phyloP scores from a whole-genome alignment of 1,140 invertebrate genomes.

The Anastrepha ludens region DNA sequence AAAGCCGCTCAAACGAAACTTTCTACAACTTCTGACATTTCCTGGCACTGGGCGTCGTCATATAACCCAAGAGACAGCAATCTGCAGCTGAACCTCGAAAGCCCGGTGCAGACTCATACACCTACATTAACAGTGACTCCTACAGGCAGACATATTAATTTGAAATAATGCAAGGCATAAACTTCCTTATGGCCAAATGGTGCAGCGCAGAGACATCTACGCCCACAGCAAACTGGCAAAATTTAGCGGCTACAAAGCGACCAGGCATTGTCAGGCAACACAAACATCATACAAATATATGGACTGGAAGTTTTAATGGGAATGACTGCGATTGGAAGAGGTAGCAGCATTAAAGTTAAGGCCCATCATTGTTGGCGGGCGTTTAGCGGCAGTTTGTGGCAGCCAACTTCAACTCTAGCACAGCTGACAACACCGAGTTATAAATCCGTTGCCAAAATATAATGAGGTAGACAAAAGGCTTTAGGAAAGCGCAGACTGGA shows the following conservation, averaged over 20 bases:
- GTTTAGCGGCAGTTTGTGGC: conserved; percentile 39
- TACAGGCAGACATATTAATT: conserved; percentile 37
- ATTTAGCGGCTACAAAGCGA: background rate
- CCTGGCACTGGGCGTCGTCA: background rate
- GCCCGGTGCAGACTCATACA: background rate
- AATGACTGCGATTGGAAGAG: background rate
- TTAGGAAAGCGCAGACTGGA: no score
- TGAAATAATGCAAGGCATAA: conserved; percentile 27
- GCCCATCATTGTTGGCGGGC: background rate
- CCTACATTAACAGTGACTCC: background rate
- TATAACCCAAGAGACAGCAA: no score
- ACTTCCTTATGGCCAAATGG: conserved; percentile 37
- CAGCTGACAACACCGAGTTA: background rate
- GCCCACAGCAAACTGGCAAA: background rate
- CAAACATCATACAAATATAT: background rate
- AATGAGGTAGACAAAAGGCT: no score
- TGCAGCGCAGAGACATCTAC: background rate
- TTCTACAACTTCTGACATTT: background rate
- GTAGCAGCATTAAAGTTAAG: background rate
- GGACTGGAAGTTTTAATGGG: background rate
- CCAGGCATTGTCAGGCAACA: background rate
- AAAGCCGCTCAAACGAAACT: background rate
- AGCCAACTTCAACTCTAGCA: background rate
- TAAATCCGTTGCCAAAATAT: background rate
- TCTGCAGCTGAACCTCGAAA: no score